A percentile compares a stretch with the other conserved stretches of the same genome.
phyloP scores from a whole-genome alignment of 2,888 invertebrate species.

The Aporophyla lueneburgensis region DNA sequence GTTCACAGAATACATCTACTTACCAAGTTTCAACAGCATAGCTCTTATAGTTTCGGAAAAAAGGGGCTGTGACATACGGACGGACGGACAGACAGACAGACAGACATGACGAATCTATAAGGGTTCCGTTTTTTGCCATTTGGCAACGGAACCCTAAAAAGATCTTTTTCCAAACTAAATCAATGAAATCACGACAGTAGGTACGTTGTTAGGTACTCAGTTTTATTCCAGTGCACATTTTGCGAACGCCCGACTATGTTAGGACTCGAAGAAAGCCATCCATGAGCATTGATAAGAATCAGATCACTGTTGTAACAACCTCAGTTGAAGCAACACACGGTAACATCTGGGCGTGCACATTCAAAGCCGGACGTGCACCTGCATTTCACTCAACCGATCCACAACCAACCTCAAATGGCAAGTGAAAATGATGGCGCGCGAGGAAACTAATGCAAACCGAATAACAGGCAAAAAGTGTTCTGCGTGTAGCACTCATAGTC shows the following conservation, averaged over 20 bases:
- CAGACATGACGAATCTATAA: too few species aligned
- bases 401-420: slow-evolving; percentile 15
- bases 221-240: neutral
- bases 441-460: slow-evolving; percentile 24
- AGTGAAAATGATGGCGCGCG: slow-evolving; percentile 19
- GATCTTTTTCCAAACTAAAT: too few species aligned
- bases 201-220: neutral
- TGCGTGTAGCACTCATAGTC: slow-evolving; percentile 17
- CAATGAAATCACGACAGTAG: too few species aligned
- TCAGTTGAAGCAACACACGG: neutral
- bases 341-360: neutral
- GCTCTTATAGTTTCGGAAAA: too few species aligned
- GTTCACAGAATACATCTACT: too few species aligned
- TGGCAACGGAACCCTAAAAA: too few species aligned
- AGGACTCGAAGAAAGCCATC: neutral
- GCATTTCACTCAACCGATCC: slow-evolving; percentile 28
- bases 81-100: too few species aligned
- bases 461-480: slow-evolving; percentile 15
- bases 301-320: too few species aligned
- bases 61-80: too few species aligned
- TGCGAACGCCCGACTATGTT: neutral
- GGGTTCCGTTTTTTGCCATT: too few species aligned
- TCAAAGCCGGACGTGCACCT: slow-evolving; percentile 19
- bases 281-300: neutral
- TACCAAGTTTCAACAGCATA: too few species aligned